Conservation (phyloP, 64 coral and sea anemone genomes). For the Dendronephthya gigantea region DNA sequence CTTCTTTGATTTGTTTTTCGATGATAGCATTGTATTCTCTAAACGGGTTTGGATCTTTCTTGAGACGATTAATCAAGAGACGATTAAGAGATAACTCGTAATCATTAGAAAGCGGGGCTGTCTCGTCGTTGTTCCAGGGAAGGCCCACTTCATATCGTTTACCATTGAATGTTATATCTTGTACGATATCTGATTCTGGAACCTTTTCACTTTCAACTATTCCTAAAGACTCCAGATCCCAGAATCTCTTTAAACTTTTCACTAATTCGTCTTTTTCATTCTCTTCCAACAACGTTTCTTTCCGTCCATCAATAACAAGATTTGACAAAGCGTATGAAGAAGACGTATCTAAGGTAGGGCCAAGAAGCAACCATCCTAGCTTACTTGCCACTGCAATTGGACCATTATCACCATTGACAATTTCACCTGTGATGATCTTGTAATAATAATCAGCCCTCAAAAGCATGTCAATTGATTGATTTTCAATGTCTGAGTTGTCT, state of each 20-base stretch:
- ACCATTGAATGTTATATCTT: not conserved
- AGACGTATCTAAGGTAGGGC: not conserved
- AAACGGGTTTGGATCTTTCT: not conserved
- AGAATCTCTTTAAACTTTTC: not conserved
- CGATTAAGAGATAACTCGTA: not conserved
- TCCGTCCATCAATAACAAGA: not conserved
- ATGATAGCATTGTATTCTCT: not conserved
- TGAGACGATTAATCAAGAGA: not conserved
- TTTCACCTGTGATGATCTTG: conserved; percentile 38
- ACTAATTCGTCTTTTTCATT: not conserved
- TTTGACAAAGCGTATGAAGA: no score
- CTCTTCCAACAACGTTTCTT: not conserved
- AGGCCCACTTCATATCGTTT: not conserved
- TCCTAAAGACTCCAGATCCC: not conserved
- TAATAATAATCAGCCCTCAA: conserved; percentile 54
- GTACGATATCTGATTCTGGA: not conserved
- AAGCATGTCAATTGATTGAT: conserved; percentile 29
- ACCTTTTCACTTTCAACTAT: not conserved
- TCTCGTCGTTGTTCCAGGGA: not conserved
- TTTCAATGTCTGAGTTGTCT: not conserved
- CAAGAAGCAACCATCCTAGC: conserved; percentile 51
- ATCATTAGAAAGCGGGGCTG: not conserved
- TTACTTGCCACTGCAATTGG: conserved; percentile 46
- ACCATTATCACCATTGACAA: conserved; percentile 27
- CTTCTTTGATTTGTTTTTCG: not conserved